Base-by-base conservation (phyloP, 1,140 invertebrate species). In the Oryzaephilus surinamensis region DNA sequence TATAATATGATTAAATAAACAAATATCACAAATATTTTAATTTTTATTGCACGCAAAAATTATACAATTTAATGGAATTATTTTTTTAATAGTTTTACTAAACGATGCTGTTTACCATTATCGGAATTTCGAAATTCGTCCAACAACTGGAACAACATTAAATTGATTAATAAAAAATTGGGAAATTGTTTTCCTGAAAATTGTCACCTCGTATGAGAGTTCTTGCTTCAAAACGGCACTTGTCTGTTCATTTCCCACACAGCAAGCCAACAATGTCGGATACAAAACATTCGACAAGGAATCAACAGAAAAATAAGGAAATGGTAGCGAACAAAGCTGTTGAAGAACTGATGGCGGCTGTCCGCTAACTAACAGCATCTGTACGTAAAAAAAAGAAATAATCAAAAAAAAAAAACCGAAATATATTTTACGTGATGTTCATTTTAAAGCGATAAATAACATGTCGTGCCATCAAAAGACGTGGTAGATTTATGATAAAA, bases 291-390 rank as follows among this genome's bases (percentile, higher is more conserved):
- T 72, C 37, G 79, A 79, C 19, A 94, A 70, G 14, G 65, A 52
- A 18, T 77, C 71, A 31, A 89, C 82, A 28, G 82, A 83, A 61
- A 94, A 90, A 69, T 91, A 95, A 28, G 81, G 78, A 58, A 92
- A 90, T 2, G 92, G 88, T 43, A 95, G 63, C 2, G 76, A 79
- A 57, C 87, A 92, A n/a, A 95, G 65, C 53, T 90, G 88, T 58
- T 92, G 87, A 2, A 96, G 71, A 32, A 94, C 84, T 16, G 85
- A 91, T 14, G 77, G 85, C 31, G 77, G 76, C 60, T 77, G 82
- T 30, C 77, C 89, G 47, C 78, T 85, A 57, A 89, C 82, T 48
- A 86, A 74, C 14, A 86, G 66, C 58, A 73, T 71, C 81, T 86
- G 67, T 12, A 70, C 70, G 26, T 14, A 20, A 8, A 20, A 21